Base-by-base conservation (phyloP, 2,113 vertebrate species). In the Charina bottae region DNA sequence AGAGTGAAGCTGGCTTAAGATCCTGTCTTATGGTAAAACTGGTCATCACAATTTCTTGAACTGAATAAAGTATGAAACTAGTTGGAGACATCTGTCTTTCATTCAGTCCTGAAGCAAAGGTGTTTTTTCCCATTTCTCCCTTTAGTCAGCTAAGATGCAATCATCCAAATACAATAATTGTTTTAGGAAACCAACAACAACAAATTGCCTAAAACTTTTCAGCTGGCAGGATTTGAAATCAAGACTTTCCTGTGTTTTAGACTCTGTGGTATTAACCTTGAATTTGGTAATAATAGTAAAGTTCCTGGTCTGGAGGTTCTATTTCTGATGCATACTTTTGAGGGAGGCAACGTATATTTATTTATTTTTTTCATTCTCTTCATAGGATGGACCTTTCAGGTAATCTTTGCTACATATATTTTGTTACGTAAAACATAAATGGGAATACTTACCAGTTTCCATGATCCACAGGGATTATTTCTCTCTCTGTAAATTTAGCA, bases 361-460 rank as follows among this genome's bases (percentile, higher is more conserved):
- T 49, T n/a, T n/a, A 49, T 49, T 49, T 49, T 49, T 49, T 49
- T 49, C 49, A 49, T 49, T 49, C 49, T 49, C 5, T 49, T 49
- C 49, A 49, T 49, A 49, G 6, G 49, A 49, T 49, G 62, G 62
- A 28, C n/a, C 28, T 68, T 68, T n/a, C 62, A 84, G 46, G 23
- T 46, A 56, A 90, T 0, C 42, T 0, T 46, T 19, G 72, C 26
- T 33, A 58, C 68, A 37, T 0, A 0, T 21, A 11, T 0, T 37
- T 78, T 0, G 21, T 26, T 23, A 33, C 87, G 55, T 49, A 4
- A 28, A 54, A 23, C 53, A 10, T 54, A 2, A 0, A 12, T 83
- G 84, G 86, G 85, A 83, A 26, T 6, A 95, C 96, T 96, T 90
- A 97, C 96, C 96, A 6, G 95, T 60, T 93, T 96, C 96, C 96